These are phyloP conservation scores for Crotalus tigris DNA, from an alignment of 2,113 vertebrate species.

Conservation along the genomic window DNA sequence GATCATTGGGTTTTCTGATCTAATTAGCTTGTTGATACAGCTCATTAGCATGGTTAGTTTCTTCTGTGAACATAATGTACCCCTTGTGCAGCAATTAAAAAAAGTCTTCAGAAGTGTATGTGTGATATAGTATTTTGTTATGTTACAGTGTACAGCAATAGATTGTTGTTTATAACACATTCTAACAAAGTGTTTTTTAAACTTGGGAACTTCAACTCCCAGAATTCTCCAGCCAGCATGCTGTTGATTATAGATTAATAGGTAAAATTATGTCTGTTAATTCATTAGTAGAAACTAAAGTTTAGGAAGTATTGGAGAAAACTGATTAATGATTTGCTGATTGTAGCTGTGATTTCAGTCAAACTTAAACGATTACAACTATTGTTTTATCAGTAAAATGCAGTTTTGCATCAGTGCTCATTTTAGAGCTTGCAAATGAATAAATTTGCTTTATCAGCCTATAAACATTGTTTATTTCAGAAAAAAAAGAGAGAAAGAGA, in stretches of 20 bases:
- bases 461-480: not conserved
- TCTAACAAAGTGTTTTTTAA: not conserved
- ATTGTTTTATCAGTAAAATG: not conserved
- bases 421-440: constrained; percentile 6
- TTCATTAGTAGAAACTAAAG: not conserved
- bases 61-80: not conserved
- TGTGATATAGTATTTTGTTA: not conserved
- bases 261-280: not conserved
- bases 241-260: not conserved
- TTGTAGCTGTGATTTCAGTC: not conserved
- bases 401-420: constrained; percentile 4
- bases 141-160: not conserved
- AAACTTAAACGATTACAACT: not conserved
- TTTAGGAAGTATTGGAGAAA: not conserved
- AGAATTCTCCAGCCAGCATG: not conserved
- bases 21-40: not conserved
- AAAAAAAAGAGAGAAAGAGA: not conserved
- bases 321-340: not conserved
- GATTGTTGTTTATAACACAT: not conserved
- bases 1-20: not conserved
- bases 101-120: not conserved
- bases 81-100: not conserved
- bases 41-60: not conserved
- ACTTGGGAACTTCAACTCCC: not conserved
- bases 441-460: constrained; percentile 11